A percentile compares a stretch with the other conserved stretches of the same genome.
phyloP scores from a whole-genome alignment of 2,113 vertebrate genomes.

The Myanophis thanlyinensis region DNA sequence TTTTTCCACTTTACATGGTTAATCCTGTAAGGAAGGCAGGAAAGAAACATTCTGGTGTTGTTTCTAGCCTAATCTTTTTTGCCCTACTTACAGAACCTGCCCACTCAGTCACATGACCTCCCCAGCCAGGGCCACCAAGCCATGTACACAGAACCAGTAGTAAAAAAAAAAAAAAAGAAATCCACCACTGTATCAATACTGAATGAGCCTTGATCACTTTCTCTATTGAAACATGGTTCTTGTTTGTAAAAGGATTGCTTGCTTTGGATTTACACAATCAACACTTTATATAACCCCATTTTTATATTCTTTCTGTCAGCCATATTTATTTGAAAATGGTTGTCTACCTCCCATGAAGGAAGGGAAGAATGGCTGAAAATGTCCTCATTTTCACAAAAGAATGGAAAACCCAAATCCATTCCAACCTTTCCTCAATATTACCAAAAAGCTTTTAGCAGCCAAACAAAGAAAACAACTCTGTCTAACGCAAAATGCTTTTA shows the following conservation, averaged over 20 bases:
- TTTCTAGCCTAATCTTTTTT: too few species aligned
- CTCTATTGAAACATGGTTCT: neutral
- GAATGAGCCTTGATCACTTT: neutral
- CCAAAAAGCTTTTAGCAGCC: slow-evolving; percentile 56
- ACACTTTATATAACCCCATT: neutral
- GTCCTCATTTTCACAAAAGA: neutral
- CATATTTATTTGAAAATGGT: neutral
- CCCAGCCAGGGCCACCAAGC: too few species aligned
- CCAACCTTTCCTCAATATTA: slow-evolving; percentile 8
- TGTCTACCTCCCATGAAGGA: neutral
- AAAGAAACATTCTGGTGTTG: too few species aligned
- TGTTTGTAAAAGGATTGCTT: neutral
- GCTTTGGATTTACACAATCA: neutral
- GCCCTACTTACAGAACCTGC: too few species aligned
- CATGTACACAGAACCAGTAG: too few species aligned
- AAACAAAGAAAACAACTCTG: slow-evolving; percentile 46
- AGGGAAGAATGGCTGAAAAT: neutral
- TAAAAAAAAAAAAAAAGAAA: too few species aligned
- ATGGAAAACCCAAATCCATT: neutral
- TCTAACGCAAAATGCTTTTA: slow-evolving; percentile 51
- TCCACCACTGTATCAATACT: neutral
- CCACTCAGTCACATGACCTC: too few species aligned
- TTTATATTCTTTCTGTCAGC: neutral
- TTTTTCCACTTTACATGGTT: too few species aligned
- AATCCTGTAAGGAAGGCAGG: too few species aligned